Conservation (phyloP, 2,113 vertebrate species). For the Gobius niger region DNA sequence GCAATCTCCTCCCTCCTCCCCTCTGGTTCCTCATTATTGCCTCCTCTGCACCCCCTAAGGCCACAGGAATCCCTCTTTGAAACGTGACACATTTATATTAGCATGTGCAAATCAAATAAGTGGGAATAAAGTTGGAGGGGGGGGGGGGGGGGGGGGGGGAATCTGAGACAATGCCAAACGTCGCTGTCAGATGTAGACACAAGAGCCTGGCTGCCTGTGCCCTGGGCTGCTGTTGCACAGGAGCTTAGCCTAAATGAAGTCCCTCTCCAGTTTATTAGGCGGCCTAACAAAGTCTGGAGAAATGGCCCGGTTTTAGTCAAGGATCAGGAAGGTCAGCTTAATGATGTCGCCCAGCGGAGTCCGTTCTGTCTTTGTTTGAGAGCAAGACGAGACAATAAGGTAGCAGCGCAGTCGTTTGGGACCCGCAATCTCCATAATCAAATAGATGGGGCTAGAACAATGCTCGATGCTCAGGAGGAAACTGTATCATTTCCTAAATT, state of each 20-base stretch:
- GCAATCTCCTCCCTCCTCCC: conserved; percentile 33
- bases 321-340: conserved; percentile 21
- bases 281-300: conserved; percentile 45
- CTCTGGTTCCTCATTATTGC: conserved; percentile 48
- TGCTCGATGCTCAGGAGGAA: not conserved
- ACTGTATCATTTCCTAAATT: too few species aligned
- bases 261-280: conserved; percentile 42
- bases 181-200: not conserved
- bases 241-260: conserved; percentile 48
- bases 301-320: conserved; percentile 22
- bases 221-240: conserved; percentile 25
- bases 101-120: conserved; percentile 23
- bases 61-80: conserved; percentile 39
- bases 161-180: conserved; percentile 11
- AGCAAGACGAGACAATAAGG: not conserved
- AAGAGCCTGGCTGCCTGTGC: conserved; percentile 1
- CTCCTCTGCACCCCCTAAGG: conserved; percentile 31
- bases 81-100: conserved; percentile 22
- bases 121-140: not conserved
- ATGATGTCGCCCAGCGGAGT: conserved; percentile 34
- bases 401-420: not conserved
- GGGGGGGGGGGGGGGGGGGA: too few species aligned
- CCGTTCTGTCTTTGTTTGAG: not conserved
- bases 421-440: not conserved
- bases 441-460: not conserved